Evolutionary conservation across 2,888 invertebrate species (phyloP).

Genomic region (Dynastes tityus): DNA sequence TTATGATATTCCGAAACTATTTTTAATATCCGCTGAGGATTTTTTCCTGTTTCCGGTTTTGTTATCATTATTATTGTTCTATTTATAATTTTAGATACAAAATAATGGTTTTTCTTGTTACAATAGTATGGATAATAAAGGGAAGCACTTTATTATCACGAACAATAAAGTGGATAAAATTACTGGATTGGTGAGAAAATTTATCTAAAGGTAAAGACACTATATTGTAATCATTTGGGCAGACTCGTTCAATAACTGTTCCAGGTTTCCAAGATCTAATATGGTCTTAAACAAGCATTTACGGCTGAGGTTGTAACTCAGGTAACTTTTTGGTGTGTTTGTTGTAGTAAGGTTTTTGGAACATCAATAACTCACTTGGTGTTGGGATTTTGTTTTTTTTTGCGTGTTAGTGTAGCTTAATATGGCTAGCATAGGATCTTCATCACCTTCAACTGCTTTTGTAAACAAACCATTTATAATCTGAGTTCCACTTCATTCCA

Average conservation of each 20-base stretch:
- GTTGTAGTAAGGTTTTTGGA: not conserved
- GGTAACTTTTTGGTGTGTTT: not conserved
- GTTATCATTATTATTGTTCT: no score
- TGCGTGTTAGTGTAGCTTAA: conserved; percentile 56
- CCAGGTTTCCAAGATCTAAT: conserved; percentile 17
- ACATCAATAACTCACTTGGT: conserved; percentile 55
- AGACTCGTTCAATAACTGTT: not conserved
- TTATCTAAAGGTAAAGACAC: no score
- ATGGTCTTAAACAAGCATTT: conserved; percentile 18
- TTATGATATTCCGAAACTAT: not conserved
- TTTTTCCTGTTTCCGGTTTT: no score
- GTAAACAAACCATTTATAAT: conserved; percentile 56
- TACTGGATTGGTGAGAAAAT: no score
- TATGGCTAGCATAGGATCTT: conserved; percentile 56
- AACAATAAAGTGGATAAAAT: no score
- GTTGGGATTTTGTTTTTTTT: conserved; percentile 55
- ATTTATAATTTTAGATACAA: no score
- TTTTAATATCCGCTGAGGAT: no score
- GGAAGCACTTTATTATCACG: no score
- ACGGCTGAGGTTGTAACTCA: conserved; percentile 39
- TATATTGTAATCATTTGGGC: conserved; percentile 14
- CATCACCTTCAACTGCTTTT: conserved; percentile 51
- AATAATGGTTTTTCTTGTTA: no score
- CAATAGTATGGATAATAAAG: no score
- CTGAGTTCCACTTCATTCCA: conserved; percentile 55